Conservation (phyloP, 2,888 invertebrate species). For the Caenorhabditis virilis region DNA sequence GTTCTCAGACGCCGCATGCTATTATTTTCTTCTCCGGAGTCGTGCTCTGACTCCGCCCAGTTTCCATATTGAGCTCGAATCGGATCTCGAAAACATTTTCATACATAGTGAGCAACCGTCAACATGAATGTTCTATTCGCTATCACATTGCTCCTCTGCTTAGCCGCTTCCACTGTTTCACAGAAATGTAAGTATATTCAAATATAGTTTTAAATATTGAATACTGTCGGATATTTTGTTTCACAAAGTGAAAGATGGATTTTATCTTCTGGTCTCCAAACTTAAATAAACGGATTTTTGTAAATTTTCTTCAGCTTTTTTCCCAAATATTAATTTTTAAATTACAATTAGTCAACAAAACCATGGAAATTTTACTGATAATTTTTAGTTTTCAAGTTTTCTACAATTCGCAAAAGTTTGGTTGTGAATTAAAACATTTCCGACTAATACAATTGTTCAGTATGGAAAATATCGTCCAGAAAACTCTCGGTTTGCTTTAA, state of each 20-base stretch:
- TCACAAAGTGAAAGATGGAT: neutral
- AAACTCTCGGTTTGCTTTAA: no score
- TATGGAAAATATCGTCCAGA: no score
- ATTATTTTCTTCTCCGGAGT: slow-evolving; percentile 19
- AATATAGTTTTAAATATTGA: neutral
- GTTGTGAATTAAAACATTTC: no score
- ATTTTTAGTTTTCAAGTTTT: no score
- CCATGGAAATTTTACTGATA: neutral
- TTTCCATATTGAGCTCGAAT: neutral
- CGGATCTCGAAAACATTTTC: neutral
- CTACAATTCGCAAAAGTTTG: no score
- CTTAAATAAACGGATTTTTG: neutral
- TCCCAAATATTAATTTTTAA: neutral
- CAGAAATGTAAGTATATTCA: slow-evolving; percentile 26
- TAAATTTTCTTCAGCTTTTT: neutral
- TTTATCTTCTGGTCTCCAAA: slow-evolving; percentile 3
- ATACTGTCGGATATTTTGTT: slow-evolving; percentile 6
- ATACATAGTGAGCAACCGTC: slow-evolving; percentile 5
- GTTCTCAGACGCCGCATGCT: slow-evolving; percentile 18
- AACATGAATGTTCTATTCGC: slow-evolving; percentile 31
- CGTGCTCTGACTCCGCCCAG: neutral
- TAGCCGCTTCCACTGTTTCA: slow-evolving; percentile 24
- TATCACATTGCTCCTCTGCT: slow-evolving; percentile 27
- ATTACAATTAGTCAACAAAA: neutral
- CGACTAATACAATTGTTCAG: no score